Evolutionary conservation across 1,140 invertebrate species (phyloP), one percentile per base, ranked within the genome.

Genomic region (Lepidurus arcticus): DNA sequence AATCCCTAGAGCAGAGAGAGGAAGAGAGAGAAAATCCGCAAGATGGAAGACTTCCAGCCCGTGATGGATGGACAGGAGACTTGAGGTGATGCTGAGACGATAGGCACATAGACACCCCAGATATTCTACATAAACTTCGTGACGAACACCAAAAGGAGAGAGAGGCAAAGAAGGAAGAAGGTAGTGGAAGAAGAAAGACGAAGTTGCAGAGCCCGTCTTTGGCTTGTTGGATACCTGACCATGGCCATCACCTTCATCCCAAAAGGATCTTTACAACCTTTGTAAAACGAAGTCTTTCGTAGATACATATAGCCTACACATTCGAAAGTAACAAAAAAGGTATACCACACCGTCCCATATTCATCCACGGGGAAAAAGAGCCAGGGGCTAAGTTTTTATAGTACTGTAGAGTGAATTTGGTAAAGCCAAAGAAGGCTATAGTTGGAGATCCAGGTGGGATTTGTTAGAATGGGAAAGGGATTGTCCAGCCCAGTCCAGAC

Each of bases 261-360:
- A 65, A 65, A 65, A 13, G 53, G 53, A 21, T 21, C 53, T 65
- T 65, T 65, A 65, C 53, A 65, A 65, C 53, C 53, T 65, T 65
- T n/a, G 53, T 21, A 65, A 13, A 65, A 9, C 53, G 21, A 65
- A 47, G 45, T n/a, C 53, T 65, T 65, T 65, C 53, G 53, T 65
- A 34, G 34, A 34, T 34, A 34, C 34, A 34, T 34, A 34, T 34
- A n/a, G n/a, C n/a, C n/a, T n/a, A 65, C 53, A 16, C 53, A 65
- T 16, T 65, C 53, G 53, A 65, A 65, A 65, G 53, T 65, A 65
- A 34, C 34, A 21, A 65, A 65, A 65, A 65, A n/a, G 53, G 53
- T 65, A 65, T 65, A 65, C 53, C 53, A 65, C 53, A 13, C 6
- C 16, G 21, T 65, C 9, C 13, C 53, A 16, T 13, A 65, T 65